These are phyloP conservation scores for Myopa testacea DNA, from an alignment of 2,888 invertebrate species.

Conservation along the genomic window DNA sequence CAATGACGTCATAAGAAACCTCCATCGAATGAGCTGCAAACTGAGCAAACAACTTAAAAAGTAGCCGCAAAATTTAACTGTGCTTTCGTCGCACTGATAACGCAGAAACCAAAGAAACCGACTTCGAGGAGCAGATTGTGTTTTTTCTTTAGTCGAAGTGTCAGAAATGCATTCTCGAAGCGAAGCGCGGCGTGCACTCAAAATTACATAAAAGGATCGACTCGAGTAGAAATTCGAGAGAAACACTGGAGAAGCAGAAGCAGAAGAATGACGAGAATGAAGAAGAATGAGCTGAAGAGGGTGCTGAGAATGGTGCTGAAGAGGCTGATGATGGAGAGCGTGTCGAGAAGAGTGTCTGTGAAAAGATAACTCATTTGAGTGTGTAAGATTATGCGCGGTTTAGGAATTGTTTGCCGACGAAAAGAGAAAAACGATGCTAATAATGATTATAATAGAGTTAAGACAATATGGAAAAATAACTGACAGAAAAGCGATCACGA, in stretches of 20 bases:
- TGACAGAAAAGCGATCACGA: background rate
- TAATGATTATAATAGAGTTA: background rate
- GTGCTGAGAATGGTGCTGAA: too few species aligned
- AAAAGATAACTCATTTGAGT: too few species aligned
- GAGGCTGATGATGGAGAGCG: too few species aligned
- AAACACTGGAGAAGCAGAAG: too few species aligned
- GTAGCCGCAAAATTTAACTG: slow-evolving; percentile 50
- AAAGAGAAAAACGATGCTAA: background rate
- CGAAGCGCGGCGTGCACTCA: background rate
- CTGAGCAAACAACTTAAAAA: slow-evolving; percentile 50
- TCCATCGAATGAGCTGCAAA: background rate
- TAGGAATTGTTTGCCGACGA: background rate
- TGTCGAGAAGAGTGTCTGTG: too few species aligned
- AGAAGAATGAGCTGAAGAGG: too few species aligned
- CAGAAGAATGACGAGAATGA: too few species aligned
- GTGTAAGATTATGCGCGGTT: background rate
- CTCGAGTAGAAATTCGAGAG: too few species aligned
- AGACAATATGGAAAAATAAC: background rate
- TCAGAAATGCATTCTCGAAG: slow-evolving; percentile 2
- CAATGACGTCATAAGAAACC: too few species aligned
- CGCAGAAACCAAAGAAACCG: slow-evolving; percentile 13
- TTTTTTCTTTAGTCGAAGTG: slow-evolving; percentile 4
- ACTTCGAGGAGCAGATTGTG: background rate
- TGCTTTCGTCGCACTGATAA: slow-evolving; percentile 3
- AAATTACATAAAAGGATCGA: too few species aligned